A percentile compares a stretch with the other conserved stretches of the same genome.
These are phyloP conservation scores for Dromaius novaehollandiae DNA, from an alignment of 2,113 vertebrate species.

Conservation along the genomic window DNA sequence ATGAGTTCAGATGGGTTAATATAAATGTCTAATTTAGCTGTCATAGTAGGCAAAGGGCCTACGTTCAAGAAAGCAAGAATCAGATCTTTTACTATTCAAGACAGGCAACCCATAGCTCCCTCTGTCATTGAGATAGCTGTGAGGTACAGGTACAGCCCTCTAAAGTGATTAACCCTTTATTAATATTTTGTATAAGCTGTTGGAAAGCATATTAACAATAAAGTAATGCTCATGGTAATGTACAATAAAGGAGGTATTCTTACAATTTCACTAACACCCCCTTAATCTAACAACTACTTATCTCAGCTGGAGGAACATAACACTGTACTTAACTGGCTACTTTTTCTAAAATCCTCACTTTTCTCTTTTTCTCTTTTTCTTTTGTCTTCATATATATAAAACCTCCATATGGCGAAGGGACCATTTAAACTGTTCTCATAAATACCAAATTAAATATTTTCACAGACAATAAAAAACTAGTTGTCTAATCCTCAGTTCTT, in stretches of 20 bases:
- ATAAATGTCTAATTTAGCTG: background rate
- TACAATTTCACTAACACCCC: background rate
- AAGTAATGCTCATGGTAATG: background rate
- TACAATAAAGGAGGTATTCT: background rate
- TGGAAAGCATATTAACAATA: background rate
- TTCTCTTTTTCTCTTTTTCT: background rate
- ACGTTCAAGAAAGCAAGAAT: background rate
- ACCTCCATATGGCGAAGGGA: constrained; percentile 43
- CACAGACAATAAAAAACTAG: constrained; percentile 35
- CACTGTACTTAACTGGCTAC: background rate
- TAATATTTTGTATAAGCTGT: background rate
- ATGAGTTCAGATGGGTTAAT: background rate
- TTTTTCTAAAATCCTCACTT: background rate
- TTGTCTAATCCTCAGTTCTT: constrained; percentile 50
- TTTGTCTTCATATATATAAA: constrained; percentile 16
- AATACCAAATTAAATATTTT: constrained; percentile 67
- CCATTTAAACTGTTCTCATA: constrained; percentile 40
- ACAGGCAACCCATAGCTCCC: background rate
- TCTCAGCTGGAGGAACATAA: constrained; percentile 6
- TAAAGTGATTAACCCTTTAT: background rate
- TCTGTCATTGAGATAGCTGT: background rate
- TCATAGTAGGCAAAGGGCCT: background rate
- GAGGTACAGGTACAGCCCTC: background rate
- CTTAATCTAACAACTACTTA: constrained; percentile 45
- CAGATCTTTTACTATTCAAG: background rate